Evolutionary conservation across 2,113 vertebrate species (phyloP), one percentile per base, ranked within the genome.

Genomic region (Chionis minor): DNA sequence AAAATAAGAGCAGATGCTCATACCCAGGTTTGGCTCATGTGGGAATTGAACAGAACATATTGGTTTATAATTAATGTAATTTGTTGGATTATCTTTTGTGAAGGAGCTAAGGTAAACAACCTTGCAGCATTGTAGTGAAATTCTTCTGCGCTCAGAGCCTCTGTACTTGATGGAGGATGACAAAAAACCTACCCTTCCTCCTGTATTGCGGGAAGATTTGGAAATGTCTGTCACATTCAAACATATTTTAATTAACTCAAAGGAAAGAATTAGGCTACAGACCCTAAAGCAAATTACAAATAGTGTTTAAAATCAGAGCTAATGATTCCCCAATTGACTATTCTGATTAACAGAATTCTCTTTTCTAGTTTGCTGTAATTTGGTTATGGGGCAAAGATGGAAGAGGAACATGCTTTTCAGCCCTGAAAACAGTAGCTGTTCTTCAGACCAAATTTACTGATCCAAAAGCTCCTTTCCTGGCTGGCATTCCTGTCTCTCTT

Each of bases 1-100:
- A 98, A 98, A 98, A 98, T 97, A 98, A 98, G 98, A 99, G 98
- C 99, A 99, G 99, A 99, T 99, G 99, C 99, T 99, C 98, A 98
- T 98, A 98, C 98, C 98, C 98, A 98, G 99, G 98, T 99, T 98
- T 98, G 98, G 98, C 98, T 98, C 98, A 98, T 98, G 97, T 96
- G 98, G 98, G 98, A 99, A 99, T 98, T 98, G 98, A 98, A 98
- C 96, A 98, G 98, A 99, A 99, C 99, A 99, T 99, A 99, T 99
- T 99, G 99, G 98, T 99, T 99, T 99, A 99, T 99, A 99, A 99
- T 99, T 99, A 99, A 99, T 99, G 99, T 99, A 99, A 99, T 99
- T 99, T 99, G 99, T 98, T 98, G 98, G 98, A 98, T 99, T 99
- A 99, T 99, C 99, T 99, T 99, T 99, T 98, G 98, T 99, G 98